Percentiles rank a stretch among this genome's conserved stretches.
Conservation (phyloP, 2,797 vertebrate genomes). For the Phoeniculus purpureus region DNA sequence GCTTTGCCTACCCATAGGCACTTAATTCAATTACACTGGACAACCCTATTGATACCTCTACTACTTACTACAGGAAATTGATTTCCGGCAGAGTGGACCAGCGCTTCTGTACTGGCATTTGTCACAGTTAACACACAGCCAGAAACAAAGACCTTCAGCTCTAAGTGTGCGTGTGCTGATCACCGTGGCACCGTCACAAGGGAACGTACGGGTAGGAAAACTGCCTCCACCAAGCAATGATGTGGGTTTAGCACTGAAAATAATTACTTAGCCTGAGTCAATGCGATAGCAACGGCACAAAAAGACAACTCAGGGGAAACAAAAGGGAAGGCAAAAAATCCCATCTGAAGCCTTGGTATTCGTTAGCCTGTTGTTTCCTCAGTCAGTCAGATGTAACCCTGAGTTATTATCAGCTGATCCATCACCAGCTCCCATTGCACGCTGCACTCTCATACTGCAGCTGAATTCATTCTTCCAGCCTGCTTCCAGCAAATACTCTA, state of each 20-base stretch:
- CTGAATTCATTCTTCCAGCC: neutral
- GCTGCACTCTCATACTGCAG: neutral
- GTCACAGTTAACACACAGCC: neutral
- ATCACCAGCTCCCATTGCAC: neutral
- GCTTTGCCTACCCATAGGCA: neutral
- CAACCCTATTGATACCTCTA: neutral
- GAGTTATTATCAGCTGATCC: neutral
- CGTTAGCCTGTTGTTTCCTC: neutral
- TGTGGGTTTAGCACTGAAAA: neutral
- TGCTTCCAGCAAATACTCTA: neutral
- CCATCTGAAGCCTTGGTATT: neutral
- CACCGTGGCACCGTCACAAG: rapidly evolving
- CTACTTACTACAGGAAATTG: neutral
- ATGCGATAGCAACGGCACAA: neutral
- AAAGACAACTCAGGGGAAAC: neutral
- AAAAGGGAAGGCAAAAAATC: neutral
- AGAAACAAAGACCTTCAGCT: neutral
- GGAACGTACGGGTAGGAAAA: neutral
- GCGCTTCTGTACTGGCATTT: neutral
- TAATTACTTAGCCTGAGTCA: neutral
- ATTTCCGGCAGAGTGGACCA: neutral
- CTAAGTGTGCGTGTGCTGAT: neutral
- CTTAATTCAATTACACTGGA: neutral
- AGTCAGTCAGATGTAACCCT: neutral
- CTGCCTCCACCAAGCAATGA: neutral